phyloP scores from a whole-genome alignment of 1,140 invertebrate species.

The Caenorhabditis tropicalis region DNA sequence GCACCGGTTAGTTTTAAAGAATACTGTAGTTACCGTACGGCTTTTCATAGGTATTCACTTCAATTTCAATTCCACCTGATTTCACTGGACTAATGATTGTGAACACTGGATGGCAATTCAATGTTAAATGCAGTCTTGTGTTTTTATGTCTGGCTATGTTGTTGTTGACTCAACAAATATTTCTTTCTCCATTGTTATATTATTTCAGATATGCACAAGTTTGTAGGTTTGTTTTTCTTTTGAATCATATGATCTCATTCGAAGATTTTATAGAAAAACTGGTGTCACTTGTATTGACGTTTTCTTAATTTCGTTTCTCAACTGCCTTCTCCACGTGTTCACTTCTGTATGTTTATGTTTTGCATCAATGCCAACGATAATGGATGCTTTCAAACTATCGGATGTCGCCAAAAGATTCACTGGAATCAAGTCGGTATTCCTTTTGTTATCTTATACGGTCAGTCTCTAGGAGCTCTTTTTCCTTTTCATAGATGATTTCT shows the following conservation, averaged over 20 bases:
- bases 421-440: not conserved
- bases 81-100: not conserved
- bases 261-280: not conserved
- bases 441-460: not conserved
- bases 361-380: not conserved
- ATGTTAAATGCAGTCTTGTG: not conserved
- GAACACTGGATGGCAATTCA: conserved; percentile 34
- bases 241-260: not conserved
- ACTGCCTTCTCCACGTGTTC: too few relatives aligned
- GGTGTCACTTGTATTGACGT: not conserved
- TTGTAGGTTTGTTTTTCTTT: not conserved
- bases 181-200: not conserved
- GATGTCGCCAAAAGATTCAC: not conserved
- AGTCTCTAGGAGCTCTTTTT: not conserved
- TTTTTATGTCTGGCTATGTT: not conserved
- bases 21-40: not conserved
- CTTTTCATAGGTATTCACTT: not conserved
- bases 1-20: not conserved
- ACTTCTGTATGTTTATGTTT: not conserved
- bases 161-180: not conserved
- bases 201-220: conserved; percentile 29
- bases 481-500: not conserved
- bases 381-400: not conserved
- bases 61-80: not conserved
- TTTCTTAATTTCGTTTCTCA: not conserved